Evolutionary conservation across 2,113 vertebrate genomes (phyloP), one percentile per base, ranked within the genome.

Genomic region (Paraplagusia blochii): DNA sequence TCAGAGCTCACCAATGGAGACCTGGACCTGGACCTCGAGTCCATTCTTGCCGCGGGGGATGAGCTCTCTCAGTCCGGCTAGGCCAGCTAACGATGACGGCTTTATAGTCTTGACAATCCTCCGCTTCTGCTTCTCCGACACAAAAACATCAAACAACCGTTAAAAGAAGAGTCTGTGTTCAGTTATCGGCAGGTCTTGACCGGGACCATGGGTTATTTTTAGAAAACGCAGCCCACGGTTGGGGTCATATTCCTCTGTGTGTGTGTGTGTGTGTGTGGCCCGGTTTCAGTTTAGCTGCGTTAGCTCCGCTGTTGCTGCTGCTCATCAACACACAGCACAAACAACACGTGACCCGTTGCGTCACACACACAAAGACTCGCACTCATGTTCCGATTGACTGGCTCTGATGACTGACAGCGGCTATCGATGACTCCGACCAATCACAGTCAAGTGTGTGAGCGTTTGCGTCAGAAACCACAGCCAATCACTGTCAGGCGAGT

Each of bases 301-400:
- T 85, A 88, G 84, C 86, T 78, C 52, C 47, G 73, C 74, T 69
- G 63, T 64, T 63, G 35, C 74, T 74, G 69, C 86, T 82, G 70
- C 77, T 79, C 79, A 81, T 79, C 83, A 83, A 88, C 89, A 87
- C 89, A 88, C 79, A 87, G 92, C 93, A 92, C 93, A 94, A 94
- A 94, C 93, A 94, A 92, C 92, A 93, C 91, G 87, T 93, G 92
- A 93, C 87, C 68, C 54, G 4, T 42, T 60, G 76, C 87, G 87
- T 92, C 89, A 91, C 70, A 40, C 14, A 10, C 50, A 63, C 65
- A 40, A 68, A 57, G 42, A 10, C 4, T 3, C 42, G 11, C 0
- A 15, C 1, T 0, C 18, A 34, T 2, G 0, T 14, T n/a, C 1
- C 44, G 29, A 87, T 88, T 89, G 84, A 87, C 0, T 4, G 0